Evolutionary conservation across 2,888 invertebrate species (phyloP).

Genomic region (Cordilura impudica): DNA sequence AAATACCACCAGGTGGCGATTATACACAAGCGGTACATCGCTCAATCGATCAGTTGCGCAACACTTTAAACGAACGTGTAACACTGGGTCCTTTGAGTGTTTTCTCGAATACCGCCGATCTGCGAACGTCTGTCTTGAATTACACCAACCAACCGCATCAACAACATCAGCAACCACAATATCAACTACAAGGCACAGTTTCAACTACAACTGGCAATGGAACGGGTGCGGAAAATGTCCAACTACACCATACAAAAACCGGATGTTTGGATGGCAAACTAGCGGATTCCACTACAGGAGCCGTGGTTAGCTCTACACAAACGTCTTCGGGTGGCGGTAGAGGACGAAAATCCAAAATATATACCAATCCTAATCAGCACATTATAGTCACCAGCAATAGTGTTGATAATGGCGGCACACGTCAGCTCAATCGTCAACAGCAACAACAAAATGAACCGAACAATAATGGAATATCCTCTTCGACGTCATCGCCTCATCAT

Average conservation of each 20-base stretch:
- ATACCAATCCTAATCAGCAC: conserved; percentile 73
- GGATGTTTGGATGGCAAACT: conserved; percentile 63
- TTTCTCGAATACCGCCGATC: conserved; percentile 75
- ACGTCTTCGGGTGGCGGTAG: conserved; percentile 68
- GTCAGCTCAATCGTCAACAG: conserved; percentile 56
- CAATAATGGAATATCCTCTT: conserved; percentile 71
- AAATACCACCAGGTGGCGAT: conserved; percentile 81
- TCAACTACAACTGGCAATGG: conserved; percentile 48
- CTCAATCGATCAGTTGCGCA: conserved; percentile 82
- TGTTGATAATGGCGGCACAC: conserved; percentile 73
- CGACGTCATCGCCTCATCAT: conserved; percentile 75
- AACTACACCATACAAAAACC: conserved; percentile 56
- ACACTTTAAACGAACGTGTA: conserved; percentile 81
- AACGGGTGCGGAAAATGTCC: conserved; percentile 35
- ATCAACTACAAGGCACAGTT: conserved; percentile 51
- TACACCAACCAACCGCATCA: conserved; percentile 74
- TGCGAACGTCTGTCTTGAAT: conserved; percentile 75
- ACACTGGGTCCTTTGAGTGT: conserved; percentile 79
- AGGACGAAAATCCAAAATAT: conserved; percentile 73
- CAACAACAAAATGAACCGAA: conserved; percentile 60
- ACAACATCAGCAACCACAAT: conserved; percentile 63
- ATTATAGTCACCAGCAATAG: conserved; percentile 74
- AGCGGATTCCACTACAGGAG: conserved; percentile 64
- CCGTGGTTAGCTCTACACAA: conserved; percentile 67
- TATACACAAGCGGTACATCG: conserved; percentile 83